A percentile compares a stretch with the other conserved stretches of the same genome.
Conservation (phyloP, 2,888 invertebrate species). For the Pilophorus perplexus region DNA sequence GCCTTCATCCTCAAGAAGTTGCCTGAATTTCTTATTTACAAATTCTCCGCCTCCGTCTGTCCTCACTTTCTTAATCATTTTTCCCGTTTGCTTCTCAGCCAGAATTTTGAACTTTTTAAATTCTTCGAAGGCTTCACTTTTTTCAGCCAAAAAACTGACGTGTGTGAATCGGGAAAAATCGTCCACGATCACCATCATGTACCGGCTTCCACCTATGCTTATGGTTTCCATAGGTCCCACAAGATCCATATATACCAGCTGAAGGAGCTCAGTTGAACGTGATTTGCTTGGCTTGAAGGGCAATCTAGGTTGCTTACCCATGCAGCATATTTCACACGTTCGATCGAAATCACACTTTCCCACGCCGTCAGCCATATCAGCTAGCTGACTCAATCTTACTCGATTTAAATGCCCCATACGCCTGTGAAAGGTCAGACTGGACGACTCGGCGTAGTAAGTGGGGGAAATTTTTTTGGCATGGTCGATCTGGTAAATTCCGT, state of each 20-base stretch:
- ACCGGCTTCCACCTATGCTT: constrained; percentile 7
- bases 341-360: not conserved
- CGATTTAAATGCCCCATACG: constrained; percentile 3
- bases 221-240: constrained; percentile 18
- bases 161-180: constrained; percentile 13
- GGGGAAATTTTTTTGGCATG: not conserved
- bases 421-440: not conserved
- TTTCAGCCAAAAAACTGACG: not conserved
- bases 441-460: not conserved
- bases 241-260: constrained; percentile 12
- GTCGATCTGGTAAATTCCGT: constrained; percentile 2
- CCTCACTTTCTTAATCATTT: too few species aligned
- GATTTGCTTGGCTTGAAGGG: not conserved
- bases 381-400: not conserved
- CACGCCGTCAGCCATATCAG: not conserved
- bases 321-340: not conserved
- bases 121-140: not conserved
- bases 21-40: too few species aligned
- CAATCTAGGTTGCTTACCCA: not conserved
- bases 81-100: too few species aligned
- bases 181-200: constrained; percentile 20
- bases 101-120: constrained; percentile 13
- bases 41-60: too few species aligned
- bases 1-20: too few species aligned
- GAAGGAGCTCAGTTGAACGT: not conserved